Evolutionary conservation across 2,888 invertebrate species (phyloP).

Genomic region (Rotaria socialis): DNA sequence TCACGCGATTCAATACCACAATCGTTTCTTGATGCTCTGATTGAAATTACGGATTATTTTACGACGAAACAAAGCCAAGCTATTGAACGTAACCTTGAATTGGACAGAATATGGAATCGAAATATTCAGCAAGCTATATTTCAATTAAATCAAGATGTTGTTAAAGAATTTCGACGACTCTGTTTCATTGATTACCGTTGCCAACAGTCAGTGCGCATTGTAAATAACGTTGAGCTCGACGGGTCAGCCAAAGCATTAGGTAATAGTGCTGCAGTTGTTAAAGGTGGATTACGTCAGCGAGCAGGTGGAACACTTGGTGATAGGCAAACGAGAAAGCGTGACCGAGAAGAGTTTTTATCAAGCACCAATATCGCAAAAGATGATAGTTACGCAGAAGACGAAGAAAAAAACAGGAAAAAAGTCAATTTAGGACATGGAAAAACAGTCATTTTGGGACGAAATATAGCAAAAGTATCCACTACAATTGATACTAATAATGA

Average conservation of each 20-base stretch:
- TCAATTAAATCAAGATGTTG: not conserved
- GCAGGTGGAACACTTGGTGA: not conserved
- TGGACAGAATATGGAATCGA: not conserved
- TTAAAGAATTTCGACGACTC: not conserved
- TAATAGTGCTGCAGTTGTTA: not conserved
- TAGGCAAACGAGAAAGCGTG: not conserved
- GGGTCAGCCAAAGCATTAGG: not conserved
- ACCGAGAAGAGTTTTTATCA: not conserved
- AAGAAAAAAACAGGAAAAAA: not conserved
- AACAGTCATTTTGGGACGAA: not conserved
- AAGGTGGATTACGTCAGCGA: not conserved
- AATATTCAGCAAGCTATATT: not conserved
- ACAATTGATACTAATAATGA: not conserved
- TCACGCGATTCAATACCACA: not conserved
- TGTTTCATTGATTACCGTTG: not conserved
- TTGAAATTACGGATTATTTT: not conserved
- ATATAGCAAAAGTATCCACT: no score
- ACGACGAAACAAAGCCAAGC: not conserved
- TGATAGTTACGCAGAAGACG: not conserved
- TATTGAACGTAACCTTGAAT: not conserved
- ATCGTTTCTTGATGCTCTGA: not conserved
- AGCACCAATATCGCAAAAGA: not conserved
- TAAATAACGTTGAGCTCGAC: not conserved
- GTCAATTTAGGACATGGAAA: not conserved
- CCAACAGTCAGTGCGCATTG: not conserved